These are phyloP conservation scores for Lutraria rhynchaena DNA, from an alignment of 1,140 invertebrate genomes.

Conservation along the genomic window DNA sequence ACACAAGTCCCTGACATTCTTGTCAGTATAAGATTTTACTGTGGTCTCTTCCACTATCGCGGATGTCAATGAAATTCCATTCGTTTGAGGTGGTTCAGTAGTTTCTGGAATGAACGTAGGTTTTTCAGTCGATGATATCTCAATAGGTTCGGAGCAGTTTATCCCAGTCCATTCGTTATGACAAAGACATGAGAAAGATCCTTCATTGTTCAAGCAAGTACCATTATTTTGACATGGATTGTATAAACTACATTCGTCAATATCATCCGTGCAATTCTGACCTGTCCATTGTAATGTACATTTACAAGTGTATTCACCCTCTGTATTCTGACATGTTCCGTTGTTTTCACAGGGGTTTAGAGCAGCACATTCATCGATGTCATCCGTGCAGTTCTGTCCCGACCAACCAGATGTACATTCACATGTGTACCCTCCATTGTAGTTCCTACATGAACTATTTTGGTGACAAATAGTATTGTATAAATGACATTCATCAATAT, in stretches of 20 bases:
- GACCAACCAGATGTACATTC: background rate
- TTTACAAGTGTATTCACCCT: background rate
- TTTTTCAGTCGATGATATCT: no score
- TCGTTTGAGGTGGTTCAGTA: no score
- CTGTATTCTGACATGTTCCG: background rate
- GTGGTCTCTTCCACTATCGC: no score
- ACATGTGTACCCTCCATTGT: background rate
- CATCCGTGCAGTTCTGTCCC: background rate
- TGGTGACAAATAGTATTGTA: background rate
- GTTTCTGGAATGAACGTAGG: no score
- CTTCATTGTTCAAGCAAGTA: conserved; percentile 3
- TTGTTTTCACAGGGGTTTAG: background rate
- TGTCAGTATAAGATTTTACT: no score
- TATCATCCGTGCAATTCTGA: conserved; percentile 31
- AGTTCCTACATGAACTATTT: background rate
- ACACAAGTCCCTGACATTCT: no score
- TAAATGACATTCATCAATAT: no score
- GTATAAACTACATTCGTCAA: conserved; percentile 13
- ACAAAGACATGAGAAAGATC: conserved; percentile 47
- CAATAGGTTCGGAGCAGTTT: no score
- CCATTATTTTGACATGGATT: conserved; percentile 28
- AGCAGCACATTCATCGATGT: background rate
- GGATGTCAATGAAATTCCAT: no score
- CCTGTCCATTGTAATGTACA: background rate
- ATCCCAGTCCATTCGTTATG: conserved; percentile 40